Conservation (phyloP, 1,140 invertebrate species). For the Drosophila setifemur region DNA sequence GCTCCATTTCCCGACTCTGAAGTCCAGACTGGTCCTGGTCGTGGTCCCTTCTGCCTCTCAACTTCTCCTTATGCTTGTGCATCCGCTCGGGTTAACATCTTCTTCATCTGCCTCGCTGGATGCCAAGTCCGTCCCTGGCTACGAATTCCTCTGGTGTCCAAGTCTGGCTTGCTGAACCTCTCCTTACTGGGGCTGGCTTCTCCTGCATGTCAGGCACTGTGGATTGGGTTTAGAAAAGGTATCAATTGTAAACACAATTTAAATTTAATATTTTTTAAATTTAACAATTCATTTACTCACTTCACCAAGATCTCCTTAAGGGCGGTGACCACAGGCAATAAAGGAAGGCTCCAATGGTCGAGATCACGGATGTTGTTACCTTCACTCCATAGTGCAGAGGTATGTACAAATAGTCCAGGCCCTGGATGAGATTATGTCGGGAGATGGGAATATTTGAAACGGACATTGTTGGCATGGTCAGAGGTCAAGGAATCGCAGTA, state of each 20-base stretch:
- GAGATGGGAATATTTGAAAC: neutral
- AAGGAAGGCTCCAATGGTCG: constrained; percentile 4
- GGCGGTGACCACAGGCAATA: constrained; percentile 25
- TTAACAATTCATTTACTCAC: neutral
- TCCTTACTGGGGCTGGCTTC: constrained; percentile 23
- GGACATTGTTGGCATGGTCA: constrained; percentile 9
- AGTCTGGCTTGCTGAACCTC: constrained; percentile 36
- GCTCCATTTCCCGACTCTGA: neutral
- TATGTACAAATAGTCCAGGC: constrained; percentile 8
- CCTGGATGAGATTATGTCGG: neutral
- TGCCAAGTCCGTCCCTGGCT: constrained; percentile 12
- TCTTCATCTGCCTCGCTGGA: constrained; percentile 31
- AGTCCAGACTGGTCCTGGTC: constrained; percentile 43
- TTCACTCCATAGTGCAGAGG: constrained; percentile 14
- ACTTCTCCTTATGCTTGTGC: constrained; percentile 2
- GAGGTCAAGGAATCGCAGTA: too few relatives aligned
- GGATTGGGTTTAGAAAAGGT: neutral
- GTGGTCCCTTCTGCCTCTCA: constrained; percentile 22
- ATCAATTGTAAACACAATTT: neutral
- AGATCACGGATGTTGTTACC: constrained; percentile 4
- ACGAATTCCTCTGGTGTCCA: constrained; percentile 35
- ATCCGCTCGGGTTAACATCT: constrained; percentile 43
- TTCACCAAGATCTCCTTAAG: constrained; percentile 3
- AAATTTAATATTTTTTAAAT: neutral
- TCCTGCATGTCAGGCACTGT: constrained; percentile 12